phyloP scores from a whole-genome alignment of 2,113 vertebrate species.

The Formicarius rufipectus region DNA sequence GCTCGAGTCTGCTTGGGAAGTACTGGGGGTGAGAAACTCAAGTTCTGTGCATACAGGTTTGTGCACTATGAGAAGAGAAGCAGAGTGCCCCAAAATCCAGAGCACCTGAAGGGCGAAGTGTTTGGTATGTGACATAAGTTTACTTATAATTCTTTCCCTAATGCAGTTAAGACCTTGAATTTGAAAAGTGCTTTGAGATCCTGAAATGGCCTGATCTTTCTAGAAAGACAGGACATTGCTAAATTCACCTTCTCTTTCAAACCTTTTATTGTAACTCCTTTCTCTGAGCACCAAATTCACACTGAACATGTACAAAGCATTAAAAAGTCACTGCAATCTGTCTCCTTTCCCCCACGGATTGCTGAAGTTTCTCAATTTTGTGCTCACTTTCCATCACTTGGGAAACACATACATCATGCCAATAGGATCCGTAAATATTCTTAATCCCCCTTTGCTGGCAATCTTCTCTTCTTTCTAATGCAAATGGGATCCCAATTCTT shows the following conservation, averaged over 20 bases:
- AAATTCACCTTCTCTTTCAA: background rate
- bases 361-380: slow-evolving; percentile 17
- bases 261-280: background rate
- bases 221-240: background rate
- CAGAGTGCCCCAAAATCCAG: background rate
- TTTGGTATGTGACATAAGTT: background rate
- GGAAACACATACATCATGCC: slow-evolving; percentile 4
- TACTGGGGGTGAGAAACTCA: background rate
- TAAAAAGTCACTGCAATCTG: slow-evolving; percentile 2
- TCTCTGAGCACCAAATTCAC: background rate
- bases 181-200: background rate
- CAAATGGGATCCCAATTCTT: background rate
- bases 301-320: background rate
- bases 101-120: background rate
- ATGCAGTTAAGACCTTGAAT: background rate
- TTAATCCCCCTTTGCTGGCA: slow-evolving; percentile 8
- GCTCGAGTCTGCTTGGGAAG: background rate
- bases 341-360: background rate
- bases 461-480: slow-evolving; percentile 14
- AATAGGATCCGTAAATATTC: slow-evolving; percentile 22
- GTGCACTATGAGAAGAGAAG: background rate
- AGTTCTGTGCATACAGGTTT: background rate
- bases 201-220: background rate
- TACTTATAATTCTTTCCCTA: background rate
- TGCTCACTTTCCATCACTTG: background rate